Percentiles rank a stretch among this genome's conserved stretches.
phyloP scores from a whole-genome alignment of 1,140 invertebrate species.

The Anoplophora glabripennis region DNA sequence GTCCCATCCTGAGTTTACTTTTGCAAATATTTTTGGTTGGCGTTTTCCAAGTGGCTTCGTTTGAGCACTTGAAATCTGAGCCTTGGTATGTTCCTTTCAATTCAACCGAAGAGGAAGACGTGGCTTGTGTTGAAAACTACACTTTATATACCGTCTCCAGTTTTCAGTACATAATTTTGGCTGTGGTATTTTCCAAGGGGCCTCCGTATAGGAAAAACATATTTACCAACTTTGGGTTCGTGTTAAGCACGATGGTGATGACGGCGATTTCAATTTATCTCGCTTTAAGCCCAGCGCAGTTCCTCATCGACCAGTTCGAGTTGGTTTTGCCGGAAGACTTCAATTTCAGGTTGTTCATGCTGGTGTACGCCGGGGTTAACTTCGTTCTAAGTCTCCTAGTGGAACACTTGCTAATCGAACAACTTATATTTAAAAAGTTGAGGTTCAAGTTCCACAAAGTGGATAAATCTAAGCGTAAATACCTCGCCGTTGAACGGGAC shows the following conservation, averaged over 20 bases:
- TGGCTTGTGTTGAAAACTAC: conserved; percentile 76
- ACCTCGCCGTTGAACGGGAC: conserved; percentile 58
- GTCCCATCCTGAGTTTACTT: conserved; percentile 63
- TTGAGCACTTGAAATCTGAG: conserved; percentile 63
- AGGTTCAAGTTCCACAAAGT: conserved; percentile 54
- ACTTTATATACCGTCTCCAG: conserved; percentile 82
- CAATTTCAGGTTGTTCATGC: conserved; percentile 61
- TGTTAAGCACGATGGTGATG: conserved; percentile 63
- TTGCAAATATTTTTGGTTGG: conserved; percentile 72
- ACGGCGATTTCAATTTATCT: conserved; percentile 67
- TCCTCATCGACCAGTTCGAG: conserved; percentile 61
- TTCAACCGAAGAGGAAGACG: conserved; percentile 49
- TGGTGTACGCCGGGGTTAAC: conserved; percentile 60
- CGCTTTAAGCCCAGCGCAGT: conserved; percentile 64
- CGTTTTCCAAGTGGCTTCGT: conserved; percentile 66
- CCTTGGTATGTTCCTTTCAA: conserved; percentile 69
- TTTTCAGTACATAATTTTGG: conserved; percentile 92
- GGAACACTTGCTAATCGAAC: conserved; percentile 63
- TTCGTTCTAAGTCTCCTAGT: conserved; percentile 61
- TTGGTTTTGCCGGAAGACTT: conserved; percentile 64
- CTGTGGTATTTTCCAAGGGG: conserved; percentile 87
- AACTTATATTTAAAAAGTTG: conserved; percentile 57
- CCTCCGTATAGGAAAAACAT: conserved; percentile 83
- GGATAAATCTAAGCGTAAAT: conserved; percentile 61
- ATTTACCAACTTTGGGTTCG: conserved; percentile 72